Evolutionary conservation across 2,113 vertebrate species (phyloP).

Genomic region (Bos taurus): ARS-UCD2.0 NC_037330.1:30218001-30218500

Average conservation of each 20-base stretch:
- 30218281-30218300: neutral
- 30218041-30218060: conserved; percentile 88
- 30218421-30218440: neutral
- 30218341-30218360: neutral
- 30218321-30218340: neutral
- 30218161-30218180: conserved; percentile 89
- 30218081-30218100: conserved; percentile 86
- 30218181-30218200: conserved; percentile 80
- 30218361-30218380: neutral
- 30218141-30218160: conserved; percentile 86
- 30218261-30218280: neutral
- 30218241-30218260: neutral
- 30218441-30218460: neutral
- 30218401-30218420: neutral
- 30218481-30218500: neutral
- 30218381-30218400: neutral
- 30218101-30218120: conserved; percentile 88
- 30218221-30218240: neutral
- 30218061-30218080: conserved; percentile 88
- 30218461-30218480: neutral
- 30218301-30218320: neutral
- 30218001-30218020: conserved; percentile 88
- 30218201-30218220: neutral
- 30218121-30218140: conserved; percentile 86
- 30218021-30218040: conserved; percentile 89